Evolutionary conservation across 2,113 vertebrate species (phyloP), one percentile per base, ranked within the genome.

Genomic region (Sciurus niger): DNA sequence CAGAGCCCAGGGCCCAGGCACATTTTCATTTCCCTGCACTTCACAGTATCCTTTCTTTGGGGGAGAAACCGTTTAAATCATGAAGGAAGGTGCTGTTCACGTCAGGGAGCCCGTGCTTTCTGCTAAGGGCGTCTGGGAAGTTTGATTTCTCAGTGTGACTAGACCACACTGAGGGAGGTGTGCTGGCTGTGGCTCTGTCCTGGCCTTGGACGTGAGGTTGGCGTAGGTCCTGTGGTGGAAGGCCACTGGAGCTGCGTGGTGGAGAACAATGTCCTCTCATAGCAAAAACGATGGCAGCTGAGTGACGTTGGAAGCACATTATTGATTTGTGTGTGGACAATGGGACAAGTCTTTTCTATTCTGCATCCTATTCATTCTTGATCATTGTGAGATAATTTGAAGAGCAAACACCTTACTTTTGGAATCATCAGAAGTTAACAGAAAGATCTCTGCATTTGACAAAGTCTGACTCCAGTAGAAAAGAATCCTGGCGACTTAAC

Each of bases 371-470:
- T 48, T 70, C 48, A 5, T 55, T 80, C 18, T 89, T 92, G n/a
- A 78, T 70, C 11, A 32, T 40, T 17, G 43, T 92, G 86, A 96
- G 97, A 86, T 90, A 67, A 55, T 40, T 72, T 86, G 78, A 96
- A 51, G 18, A 94, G 92, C 91, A 72, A 87, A 92, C 94, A 48
- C 20, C 68, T 87, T 14, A 25, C 0, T 8, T 76, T 96, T 34
- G 11, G 68, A 37, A 79, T 96, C 73, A 22, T 53, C 63, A n/a
- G 20, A 78, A 43, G 86, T 89, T 97, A 80, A 79, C 93, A 80
- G 93, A 18, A n/a, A 43, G 18, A 8, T 58, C 24, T 32, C 74
- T 37, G 24, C 24, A n/a, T 76, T 96, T 95, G 70, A 94, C 93
- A 20, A 68, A 76, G 24, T 87, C 58, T 67, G 46, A 92, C 65